Base-by-base conservation (phyloP, 2,888 invertebrate species). In the Leucophora obtusa region DNA sequence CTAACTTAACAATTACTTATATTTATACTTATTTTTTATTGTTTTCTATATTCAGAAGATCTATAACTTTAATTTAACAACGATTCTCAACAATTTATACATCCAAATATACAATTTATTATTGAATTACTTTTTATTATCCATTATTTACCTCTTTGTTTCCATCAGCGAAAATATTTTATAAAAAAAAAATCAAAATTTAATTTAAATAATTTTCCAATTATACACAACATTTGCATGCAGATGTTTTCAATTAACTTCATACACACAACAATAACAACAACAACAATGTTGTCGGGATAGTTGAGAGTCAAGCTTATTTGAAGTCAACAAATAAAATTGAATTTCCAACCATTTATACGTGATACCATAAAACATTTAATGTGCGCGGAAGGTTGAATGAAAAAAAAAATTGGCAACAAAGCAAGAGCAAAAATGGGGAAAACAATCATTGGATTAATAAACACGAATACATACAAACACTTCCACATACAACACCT, bases 181-280 rank as follows among this genome's bases (percentile, higher is more conserved):
- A n/a, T n/a, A 14, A 47, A 47, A 47, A 47, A n/a, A 68, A 71
- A 72, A 43, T 72, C 53, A 9, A 63, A 75, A 71, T 68, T 80
- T 80, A 63, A 75, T 80, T 71, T 71, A 71, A 76, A 80, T 72
- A 72, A 71, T 76, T 76, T 75, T 80, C 62, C 80, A 80, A 80
- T 80, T 80, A 76, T 72, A 50, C 82, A 79, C 84, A 83, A 82
- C 82, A 84, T 76, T 76, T 65, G 53, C 80, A 68, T 72, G 71
- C 80, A 76, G 75, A 80, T 80, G 68, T 80, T 80, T 80, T 76
- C 80, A 80, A 80, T 80, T 80, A 80, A 60, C 75, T 75, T 24
- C 50, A 17, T 60, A n/a, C 60, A 60, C 14, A 18, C 60, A 28
- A 21, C 72, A 72, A 56, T 50, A 65, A 58, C 35, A 65, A 43